Conservation (phyloP, 2,113 vertebrate genomes). For the Galbula dea region DNA sequence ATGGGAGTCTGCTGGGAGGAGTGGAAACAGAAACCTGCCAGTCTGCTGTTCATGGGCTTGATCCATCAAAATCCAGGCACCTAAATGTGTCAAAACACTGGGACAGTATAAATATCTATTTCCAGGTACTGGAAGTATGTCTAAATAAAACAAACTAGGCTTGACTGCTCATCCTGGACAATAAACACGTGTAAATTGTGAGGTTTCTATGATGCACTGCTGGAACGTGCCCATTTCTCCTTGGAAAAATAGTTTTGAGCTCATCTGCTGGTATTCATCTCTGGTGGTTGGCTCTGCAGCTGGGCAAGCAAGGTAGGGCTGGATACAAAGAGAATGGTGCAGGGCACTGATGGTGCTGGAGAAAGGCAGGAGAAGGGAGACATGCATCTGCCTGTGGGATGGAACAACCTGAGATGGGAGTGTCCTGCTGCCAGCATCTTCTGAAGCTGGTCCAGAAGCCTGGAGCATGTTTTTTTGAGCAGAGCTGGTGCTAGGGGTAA, state of each 20-base stretch:
- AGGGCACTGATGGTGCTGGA: background rate
- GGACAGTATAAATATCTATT: slow-evolving; percentile 33
- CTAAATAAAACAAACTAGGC: slow-evolving; percentile 7
- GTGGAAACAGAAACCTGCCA: background rate
- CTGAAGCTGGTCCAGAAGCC: background rate
- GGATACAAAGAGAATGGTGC: background rate
- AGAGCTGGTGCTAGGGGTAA: background rate
- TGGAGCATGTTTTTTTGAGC: background rate
- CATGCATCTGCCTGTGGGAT: background rate
- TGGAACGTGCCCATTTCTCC: background rate
- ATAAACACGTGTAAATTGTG: slow-evolving; percentile 13
- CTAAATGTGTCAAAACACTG: background rate
- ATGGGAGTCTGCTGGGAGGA: background rate
- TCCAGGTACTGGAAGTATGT: slow-evolving; percentile 22
- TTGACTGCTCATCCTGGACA: background rate
- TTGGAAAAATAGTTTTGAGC: background rate
- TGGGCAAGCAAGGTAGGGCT: background rate
- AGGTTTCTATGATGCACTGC: background rate
- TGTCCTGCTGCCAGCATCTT: background rate
- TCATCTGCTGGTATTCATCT: background rate
- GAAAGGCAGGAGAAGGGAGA: background rate
- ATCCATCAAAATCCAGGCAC: slow-evolving; percentile 5
- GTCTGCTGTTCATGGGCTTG: background rate
- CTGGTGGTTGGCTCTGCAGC: background rate
- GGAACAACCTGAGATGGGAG: background rate